Evolutionary conservation across 1,140 invertebrate genomes (phyloP).

Genomic region (Paralvinella palmiformis): DNA sequence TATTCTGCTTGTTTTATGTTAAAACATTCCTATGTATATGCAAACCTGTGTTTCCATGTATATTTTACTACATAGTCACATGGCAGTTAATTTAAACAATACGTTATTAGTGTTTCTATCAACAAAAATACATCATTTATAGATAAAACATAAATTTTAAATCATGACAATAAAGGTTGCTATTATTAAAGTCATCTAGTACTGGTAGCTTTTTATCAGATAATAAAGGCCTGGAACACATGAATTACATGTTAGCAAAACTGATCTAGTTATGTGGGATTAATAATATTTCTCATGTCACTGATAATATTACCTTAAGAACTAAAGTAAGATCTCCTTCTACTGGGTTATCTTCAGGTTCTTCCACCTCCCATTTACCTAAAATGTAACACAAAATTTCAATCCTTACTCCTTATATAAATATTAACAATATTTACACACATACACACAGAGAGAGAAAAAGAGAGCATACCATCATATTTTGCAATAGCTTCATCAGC

Average conservation of each 20-base stretch:
- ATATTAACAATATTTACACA: neutral
- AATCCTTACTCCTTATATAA: neutral
- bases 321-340: conserved; percentile 82
- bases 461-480: conserved; percentile 65
- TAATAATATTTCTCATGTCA: no score
- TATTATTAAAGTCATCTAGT: neutral
- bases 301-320: conserved; percentile 70
- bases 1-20: no score
- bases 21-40: no score
- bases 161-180: neutral
- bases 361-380: conserved; percentile 67
- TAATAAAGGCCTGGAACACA: neutral
- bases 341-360: conserved; percentile 67
- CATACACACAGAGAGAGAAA: no score
- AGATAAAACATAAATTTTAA: no score
- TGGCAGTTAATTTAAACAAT: no score
- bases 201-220: neutral
- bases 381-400: neutral
- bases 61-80: no score
- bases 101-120: no score
- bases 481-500: conserved; percentile 82
- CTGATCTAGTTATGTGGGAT: no score
- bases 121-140: no score
- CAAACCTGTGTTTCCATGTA: no score
- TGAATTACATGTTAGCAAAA: neutral